Evolutionary conservation across 1,140 invertebrate genomes (phyloP), one percentile per base, ranked within the genome.

Genomic region (Drosophila asahinai): DNA sequence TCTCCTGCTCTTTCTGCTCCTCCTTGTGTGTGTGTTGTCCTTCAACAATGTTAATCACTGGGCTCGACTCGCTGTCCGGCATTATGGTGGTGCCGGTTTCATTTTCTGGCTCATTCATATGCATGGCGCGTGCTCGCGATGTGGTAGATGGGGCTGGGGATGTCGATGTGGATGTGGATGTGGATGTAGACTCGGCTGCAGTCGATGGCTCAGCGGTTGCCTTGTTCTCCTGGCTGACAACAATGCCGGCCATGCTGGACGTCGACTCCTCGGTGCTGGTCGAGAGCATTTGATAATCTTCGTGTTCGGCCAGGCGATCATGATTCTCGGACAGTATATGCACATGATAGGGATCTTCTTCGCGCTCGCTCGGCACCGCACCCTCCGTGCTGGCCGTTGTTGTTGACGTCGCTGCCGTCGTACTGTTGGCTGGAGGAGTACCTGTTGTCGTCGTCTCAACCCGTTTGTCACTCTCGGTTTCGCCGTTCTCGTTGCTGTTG

Each of bases 241-340:
- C 61, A 75, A 86, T 91, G 70, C 78, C 76, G 42, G 77, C 79
- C 33, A 40, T 45, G 86, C 61, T 66, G 45, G 81, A 58, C 19
- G 63, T 71, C 27, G 67, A 51, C 55, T 87, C 80, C 57, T 91
- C 91, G 57, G 87, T 86, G 65, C 83, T 89, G 71, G 86, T 92
- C 52, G 83, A 92, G 38, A 92, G 74, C 84, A 92, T 89, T 91
- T 92, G 87, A 86, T 92, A 92, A 86, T 92, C 91, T 81, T 91
- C 91, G 57, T 92, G 91, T 83, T 92, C 91, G 80, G 91, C 91
- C 78, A 92, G 86, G 78, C 91, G 83, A 83, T 92, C 91, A 86
- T 92, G 91, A 81, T 92, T 91, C 71, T 92, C 91, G 61, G 91
- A 91, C 62, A 92, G 81, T 89, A 92, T 92, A 77, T 92, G 91